These are phyloP conservation scores for Papilio gigon DNA, from an alignment of 2,888 invertebrate species.

Conservation along the genomic window DNA sequence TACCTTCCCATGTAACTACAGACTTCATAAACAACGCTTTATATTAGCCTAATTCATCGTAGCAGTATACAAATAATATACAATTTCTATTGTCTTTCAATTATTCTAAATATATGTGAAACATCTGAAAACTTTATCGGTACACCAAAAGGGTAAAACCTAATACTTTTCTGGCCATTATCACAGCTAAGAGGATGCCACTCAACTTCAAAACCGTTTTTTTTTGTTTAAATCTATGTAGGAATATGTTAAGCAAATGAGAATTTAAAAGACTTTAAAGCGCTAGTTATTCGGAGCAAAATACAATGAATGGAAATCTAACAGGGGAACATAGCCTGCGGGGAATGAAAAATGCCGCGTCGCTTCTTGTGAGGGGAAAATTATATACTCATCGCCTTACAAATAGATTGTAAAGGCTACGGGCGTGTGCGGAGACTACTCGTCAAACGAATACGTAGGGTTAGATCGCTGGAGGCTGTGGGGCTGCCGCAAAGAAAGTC, in stretches of 20 bases:
- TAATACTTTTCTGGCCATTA: constrained; percentile 34
- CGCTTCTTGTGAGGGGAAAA: constrained; percentile 66
- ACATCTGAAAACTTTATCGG: not conserved
- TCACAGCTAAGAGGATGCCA: constrained; percentile 23
- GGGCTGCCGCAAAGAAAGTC: constrained; percentile 58
- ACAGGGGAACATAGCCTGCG: constrained; percentile 55
- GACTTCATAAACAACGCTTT: not conserved
- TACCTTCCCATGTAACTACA: not conserved
- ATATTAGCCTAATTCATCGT: no score
- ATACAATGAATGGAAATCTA: constrained; percentile 49
- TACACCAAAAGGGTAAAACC: constrained; percentile 21
- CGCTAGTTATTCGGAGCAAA: constrained; percentile 46
- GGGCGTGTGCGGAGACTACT: constrained; percentile 56
- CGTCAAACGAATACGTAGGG: constrained; percentile 64
- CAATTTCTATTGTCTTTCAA: no score
- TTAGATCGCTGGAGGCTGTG: constrained; percentile 58
- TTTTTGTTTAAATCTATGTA: constrained; percentile 30
- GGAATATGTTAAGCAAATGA: constrained; percentile 40
- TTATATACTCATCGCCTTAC: constrained; percentile 76
- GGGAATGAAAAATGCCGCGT: constrained; percentile 68
- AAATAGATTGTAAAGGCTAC: constrained; percentile 75
- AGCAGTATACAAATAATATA: no score
- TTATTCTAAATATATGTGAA: no score
- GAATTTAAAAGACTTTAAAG: constrained; percentile 48
- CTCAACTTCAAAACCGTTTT: constrained; percentile 35